Evolutionary conservation across 2,888 invertebrate genomes (phyloP), one percentile per base, ranked within the genome.

Genomic region (Pterobdella sp.): DNA sequence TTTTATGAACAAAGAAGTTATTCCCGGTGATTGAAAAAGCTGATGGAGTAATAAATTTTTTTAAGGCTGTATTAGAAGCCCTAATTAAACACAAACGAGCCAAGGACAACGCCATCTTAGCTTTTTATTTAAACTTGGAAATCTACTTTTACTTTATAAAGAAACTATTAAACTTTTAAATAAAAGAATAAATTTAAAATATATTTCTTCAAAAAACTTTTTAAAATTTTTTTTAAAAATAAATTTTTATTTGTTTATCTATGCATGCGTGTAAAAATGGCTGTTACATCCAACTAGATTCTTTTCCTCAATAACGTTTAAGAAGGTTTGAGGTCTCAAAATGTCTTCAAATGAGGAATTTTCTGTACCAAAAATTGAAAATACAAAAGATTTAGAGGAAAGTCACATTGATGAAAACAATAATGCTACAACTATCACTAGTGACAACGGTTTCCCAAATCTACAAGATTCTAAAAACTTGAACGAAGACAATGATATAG

Each of bases 31-130:
- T 26, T 10, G 37, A n/a, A 26, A 49, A 26, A 66, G 2, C 31
- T 7, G 72, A 29, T 29, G 66, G 66, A 4, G 32, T 42, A 22
- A 64, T 29, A n/a, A 36, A 3, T 36, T 31, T 34, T 34, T 14
- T 72, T 22, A 64, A 64, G 26, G 32, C n/a, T 7, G 69, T 52
- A 18, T n/a, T 37, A 7, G 69, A 22, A 4, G 69, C 35, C 42
- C 14, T 52, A 31, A 10, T 4, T 4, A 71, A 14, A 52, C 34
- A 35, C 71, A 63, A 26, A 18, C 71, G 71, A 56, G 56, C 71
- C 71, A 71, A 71, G 71, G 71, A 71, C 71, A 56, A 63, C 42
- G 71, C 60, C 71, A 71, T 71, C 35, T 71, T 63, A 35, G n/a
- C 3, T 14, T 56, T 56, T 56, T 3, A 22, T 56, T 3, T 26